Evolutionary conservation across 2,888 invertebrate species (phyloP).

Genomic region (Agrochola lota): DNA sequence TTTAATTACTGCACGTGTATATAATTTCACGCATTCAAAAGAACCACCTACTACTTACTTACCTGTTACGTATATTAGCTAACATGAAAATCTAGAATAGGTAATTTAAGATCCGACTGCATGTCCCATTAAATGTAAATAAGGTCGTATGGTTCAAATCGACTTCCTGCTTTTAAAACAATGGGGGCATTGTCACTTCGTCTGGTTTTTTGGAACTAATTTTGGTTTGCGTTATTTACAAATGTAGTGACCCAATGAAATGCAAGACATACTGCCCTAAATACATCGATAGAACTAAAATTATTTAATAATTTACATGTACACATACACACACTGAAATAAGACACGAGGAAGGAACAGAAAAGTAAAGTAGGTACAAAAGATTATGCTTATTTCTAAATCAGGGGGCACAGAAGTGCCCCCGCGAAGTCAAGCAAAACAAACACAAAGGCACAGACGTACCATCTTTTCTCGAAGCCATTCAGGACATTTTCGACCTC

Average conservation of each 20-base stretch:
- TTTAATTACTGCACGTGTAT: constrained; percentile 49
- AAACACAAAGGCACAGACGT: no score
- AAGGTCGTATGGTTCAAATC: constrained; percentile 70
- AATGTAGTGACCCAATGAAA: constrained; percentile 58
- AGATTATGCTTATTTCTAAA: no score
- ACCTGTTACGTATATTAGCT: constrained; percentile 16
- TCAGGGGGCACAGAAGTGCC: no score
- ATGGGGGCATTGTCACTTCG: constrained; percentile 71
- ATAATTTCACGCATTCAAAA: constrained; percentile 28
- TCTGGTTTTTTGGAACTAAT: constrained; percentile 69
- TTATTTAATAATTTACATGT: neutral
- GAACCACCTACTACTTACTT: neutral
- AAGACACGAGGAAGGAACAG: neutral
- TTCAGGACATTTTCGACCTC: no score
- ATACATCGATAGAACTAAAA: constrained; percentile 50
- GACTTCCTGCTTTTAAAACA: constrained; percentile 72
- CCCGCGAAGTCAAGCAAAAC: no score
- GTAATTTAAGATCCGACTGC: constrained; percentile 7
- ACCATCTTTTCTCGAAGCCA: no score
- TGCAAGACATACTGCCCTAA: constrained; percentile 63
- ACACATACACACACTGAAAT: neutral
- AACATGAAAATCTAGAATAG: constrained; percentile 36
- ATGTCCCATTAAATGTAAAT: constrained; percentile 42
- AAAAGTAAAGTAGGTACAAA: neutral
- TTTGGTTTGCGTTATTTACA: constrained; percentile 68